phyloP scores from a whole-genome alignment of 2,888 invertebrate species.

The Trichogramma dendrolimi region DNA sequence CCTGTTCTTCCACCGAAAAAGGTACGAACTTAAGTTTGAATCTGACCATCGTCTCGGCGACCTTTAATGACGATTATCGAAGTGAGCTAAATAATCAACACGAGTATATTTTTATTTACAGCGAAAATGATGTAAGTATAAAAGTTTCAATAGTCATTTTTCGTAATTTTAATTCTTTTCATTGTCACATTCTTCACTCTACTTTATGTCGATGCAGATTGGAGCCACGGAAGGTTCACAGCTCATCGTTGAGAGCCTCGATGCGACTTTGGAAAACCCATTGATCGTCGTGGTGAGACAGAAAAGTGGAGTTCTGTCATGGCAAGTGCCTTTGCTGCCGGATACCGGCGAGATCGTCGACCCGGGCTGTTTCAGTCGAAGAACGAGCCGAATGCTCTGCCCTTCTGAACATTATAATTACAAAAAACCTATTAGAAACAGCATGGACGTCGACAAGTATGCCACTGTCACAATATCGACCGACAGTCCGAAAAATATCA shows the following conservation, averaged over 20 bases:
- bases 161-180: too few relatives aligned
- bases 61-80: too few relatives aligned
- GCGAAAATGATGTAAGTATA: too few relatives aligned
- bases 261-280: slow-evolving; percentile 60
- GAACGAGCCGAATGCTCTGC: slow-evolving; percentile 59
- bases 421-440: slow-evolving; percentile 35
- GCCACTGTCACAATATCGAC: slow-evolving; percentile 66
- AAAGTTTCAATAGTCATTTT: too few relatives aligned
- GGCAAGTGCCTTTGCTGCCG: slow-evolving; percentile 71
- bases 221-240: slow-evolving; percentile 28
- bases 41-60: too few relatives aligned
- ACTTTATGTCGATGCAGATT: too few relatives aligned
- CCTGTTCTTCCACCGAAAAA: too few relatives aligned
- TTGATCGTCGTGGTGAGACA: slow-evolving; percentile 72
- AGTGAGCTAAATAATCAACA: too few relatives aligned
- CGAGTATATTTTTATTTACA: too few relatives aligned
- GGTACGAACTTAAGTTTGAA: too few relatives aligned
- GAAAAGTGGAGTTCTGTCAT: slow-evolving; percentile 71
- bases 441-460: slow-evolving; percentile 54
- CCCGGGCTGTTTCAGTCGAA: slow-evolving; percentile 34
- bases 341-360: slow-evolving; percentile 41
- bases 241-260: slow-evolving; percentile 41
- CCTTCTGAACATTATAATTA: slow-evolving; percentile 48
- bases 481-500: slow-evolving; percentile 57
- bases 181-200: too few relatives aligned